These are phyloP conservation scores for Lamproptera curius DNA, from an alignment of 2,888 invertebrate genomes.

Conservation along the genomic window DNA sequence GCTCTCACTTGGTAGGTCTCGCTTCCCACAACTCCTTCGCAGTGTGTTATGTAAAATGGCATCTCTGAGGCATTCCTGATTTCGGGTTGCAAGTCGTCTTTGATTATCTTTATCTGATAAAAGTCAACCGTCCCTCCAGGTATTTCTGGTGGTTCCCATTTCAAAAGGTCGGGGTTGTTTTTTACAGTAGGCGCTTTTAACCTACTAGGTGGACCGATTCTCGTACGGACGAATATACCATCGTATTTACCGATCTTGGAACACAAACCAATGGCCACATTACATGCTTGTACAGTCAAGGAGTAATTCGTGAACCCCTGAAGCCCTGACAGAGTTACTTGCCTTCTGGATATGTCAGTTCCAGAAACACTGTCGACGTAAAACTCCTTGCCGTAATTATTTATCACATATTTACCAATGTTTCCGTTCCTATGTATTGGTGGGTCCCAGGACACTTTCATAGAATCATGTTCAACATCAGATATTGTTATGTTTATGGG, in stretches of 20 bases:
- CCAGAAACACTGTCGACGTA: conserved; percentile 41
- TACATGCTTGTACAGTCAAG: conserved; percentile 85
- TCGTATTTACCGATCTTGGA: conserved; percentile 73
- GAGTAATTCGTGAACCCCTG: conserved; percentile 82
- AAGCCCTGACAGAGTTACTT: conserved; percentile 54
- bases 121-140: conserved; percentile 76
- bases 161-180: conserved; percentile 47
- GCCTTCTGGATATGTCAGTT: conserved; percentile 43
- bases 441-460: conserved; percentile 82
- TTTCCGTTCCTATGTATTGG: conserved; percentile 86
- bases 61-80: conserved; percentile 52
- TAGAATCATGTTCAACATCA: conserved; percentile 80
- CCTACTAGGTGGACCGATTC: conserved; percentile 78
- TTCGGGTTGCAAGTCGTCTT: conserved; percentile 41
- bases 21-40: conserved; percentile 50
- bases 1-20: conserved; percentile 64
- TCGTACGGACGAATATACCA: conserved; percentile 74
- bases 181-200: conserved; percentile 47
- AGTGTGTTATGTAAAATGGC: conserved; percentile 39
- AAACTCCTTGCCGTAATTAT: conserved; percentile 56
- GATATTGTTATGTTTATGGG: conserved; percentile 79
- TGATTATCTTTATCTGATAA: conserved; percentile 74
- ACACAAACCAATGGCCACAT: conserved; percentile 74
- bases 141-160: conserved; percentile 71
- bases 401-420: conserved; percentile 82